Conservation (phyloP, 30 jellyfish, hydroid and myxozoan species). For the Aurelia sp. region DNA sequence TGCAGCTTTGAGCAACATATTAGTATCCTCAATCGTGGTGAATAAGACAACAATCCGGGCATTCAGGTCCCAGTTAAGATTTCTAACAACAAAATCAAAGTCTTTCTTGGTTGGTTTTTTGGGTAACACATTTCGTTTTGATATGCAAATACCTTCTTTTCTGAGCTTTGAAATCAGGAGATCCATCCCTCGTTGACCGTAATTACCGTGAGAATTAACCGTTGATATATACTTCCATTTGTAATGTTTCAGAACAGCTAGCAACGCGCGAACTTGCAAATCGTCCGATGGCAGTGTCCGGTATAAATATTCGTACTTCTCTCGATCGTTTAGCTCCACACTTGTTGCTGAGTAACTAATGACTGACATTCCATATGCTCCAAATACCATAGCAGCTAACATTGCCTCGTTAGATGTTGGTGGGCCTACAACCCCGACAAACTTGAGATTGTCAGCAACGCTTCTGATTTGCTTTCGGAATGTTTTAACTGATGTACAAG, state of each 20-base stretch:
- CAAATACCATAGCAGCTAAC: conserved; percentile 44
- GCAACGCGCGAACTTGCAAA: conserved; percentile 35
- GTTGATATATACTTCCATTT: conserved; percentile 67
- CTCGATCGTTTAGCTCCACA: conserved; percentile 48
- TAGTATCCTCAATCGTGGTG: conserved; percentile 66
- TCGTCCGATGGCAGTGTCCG: conserved; percentile 69
- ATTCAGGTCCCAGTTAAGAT: conserved; percentile 16
- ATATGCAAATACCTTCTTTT: conserved; percentile 30
- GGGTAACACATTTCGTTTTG: conserved; percentile 41
- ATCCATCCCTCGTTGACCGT: conserved; percentile 70
- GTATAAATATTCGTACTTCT: conserved; percentile 29
- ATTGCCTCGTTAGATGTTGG: conserved; percentile 69
- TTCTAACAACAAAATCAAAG: conserved; percentile 7
- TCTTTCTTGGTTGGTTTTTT: conserved; percentile 12
- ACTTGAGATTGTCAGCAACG: neutral
- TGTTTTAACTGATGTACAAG: conserved; percentile 37
- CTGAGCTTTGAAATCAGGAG: conserved; percentile 5
- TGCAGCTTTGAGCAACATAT: conserved; percentile 47
- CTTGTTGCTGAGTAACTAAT: conserved; percentile 65
- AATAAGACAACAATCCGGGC: conserved; percentile 35
- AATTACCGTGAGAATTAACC: conserved; percentile 53
- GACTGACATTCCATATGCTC: conserved; percentile 21
- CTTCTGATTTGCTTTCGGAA: conserved; percentile 15
- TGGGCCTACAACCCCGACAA: conserved; percentile 46
- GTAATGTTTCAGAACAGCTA: conserved; percentile 45